Percentiles rank a stretch among this genome's conserved stretches.
phyloP scores from a whole-genome alignment of 2,797 vertebrate species.

The Taeniopygia guttata region DNA sequence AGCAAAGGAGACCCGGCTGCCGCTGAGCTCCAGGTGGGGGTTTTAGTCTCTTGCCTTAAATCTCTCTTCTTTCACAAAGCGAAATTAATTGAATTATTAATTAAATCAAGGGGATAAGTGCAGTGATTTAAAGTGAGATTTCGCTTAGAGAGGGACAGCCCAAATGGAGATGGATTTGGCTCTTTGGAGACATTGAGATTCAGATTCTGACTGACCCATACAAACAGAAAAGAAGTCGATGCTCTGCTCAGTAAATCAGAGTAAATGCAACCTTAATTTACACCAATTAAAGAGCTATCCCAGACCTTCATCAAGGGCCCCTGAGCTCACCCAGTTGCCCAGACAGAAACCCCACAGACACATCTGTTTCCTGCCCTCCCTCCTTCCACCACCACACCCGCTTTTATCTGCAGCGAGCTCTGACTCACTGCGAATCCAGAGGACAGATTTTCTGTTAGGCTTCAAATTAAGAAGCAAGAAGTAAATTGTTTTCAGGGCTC shows the following conservation, averaged over 20 bases:
- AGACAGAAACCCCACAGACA: slow-evolving; percentile 41
- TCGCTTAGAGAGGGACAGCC: not conserved
- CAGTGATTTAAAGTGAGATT: not conserved
- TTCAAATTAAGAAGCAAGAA: slow-evolving; percentile 2
- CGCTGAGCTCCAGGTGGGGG: not conserved
- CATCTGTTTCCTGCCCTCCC: slow-evolving; percentile 54
- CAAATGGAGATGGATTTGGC: not conserved
- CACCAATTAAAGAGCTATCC: not conserved
- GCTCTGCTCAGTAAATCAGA: not conserved
- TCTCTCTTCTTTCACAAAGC: not conserved
- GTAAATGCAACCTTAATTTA: not conserved
- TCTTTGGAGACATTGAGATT: fast-evolving
- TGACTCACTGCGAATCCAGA: slow-evolving; percentile 22
- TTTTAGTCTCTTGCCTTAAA: not conserved
- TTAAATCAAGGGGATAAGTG: not conserved
- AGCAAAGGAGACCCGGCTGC: not conserved
- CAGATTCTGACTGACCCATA: not conserved
- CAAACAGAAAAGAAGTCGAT: not conserved
- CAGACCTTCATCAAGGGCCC: not conserved
- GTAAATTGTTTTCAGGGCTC: not conserved
- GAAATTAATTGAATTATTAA: not conserved
- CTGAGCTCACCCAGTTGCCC: not conserved
- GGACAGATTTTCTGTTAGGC: not conserved
- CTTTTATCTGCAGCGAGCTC: slow-evolving; percentile 10
- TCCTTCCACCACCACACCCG: slow-evolving; percentile 15